phyloP scores from a whole-genome alignment of 2,797 vertebrate species.

The Rousettus madagascariensis region DNA sequence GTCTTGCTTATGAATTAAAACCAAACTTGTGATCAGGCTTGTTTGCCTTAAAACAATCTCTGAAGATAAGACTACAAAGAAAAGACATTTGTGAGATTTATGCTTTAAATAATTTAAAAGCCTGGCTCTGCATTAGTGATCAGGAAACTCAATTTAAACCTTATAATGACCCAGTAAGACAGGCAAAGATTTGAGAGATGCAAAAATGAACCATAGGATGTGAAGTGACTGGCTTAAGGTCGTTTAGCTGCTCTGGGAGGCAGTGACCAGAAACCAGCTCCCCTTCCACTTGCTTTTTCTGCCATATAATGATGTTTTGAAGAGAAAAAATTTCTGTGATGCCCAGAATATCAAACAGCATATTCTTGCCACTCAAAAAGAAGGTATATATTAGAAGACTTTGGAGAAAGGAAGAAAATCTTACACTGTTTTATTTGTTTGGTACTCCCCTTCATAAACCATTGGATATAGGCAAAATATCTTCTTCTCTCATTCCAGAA shows the following conservation, averaged over 20 bases:
- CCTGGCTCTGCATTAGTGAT: not conserved
- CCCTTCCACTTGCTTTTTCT: not conserved
- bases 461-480: not conserved
- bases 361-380: not conserved
- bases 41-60: not conserved
- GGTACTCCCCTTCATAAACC: not conserved
- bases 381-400: not conserved
- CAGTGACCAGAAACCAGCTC: not conserved
- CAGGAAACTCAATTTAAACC: not conserved
- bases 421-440: not conserved
- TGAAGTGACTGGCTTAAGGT: not conserved
- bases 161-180: not conserved
- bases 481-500: not conserved
- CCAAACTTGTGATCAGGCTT: not conserved
- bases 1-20: not conserved
- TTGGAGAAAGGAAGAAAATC: not conserved
- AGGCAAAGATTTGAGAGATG: not conserved
- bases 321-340: not conserved
- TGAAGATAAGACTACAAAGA: not conserved
- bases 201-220: not conserved
- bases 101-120: conserved; percentile 39
- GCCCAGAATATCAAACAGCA: not conserved
- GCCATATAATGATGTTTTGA: not conserved
- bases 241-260: not conserved
- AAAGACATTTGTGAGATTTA: not conserved